Evolutionary conservation across 2,888 invertebrate genomes (phyloP), one percentile per base, ranked within the genome.

Genomic region (Epistrophe eligans): DNA sequence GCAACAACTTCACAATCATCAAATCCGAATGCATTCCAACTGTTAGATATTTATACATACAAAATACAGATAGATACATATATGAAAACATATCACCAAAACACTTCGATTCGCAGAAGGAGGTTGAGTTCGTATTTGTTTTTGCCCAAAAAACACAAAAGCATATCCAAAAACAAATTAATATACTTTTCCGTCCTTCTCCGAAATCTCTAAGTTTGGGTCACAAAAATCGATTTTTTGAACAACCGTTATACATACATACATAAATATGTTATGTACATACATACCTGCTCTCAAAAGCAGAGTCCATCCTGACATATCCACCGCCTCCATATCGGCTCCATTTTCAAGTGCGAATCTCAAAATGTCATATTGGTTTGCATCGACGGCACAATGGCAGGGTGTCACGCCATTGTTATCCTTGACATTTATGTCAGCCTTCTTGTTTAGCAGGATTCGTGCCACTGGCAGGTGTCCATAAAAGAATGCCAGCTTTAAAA

Each of bases 351-450:
- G 89, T 19, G 91, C 92, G 84, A 92, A 93, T 89, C 90, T 91
- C 43, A 93, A 88, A 89, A 92, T 91, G 74, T 92, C 92, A 79
- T 90, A 88, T 88, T 92, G 92, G 90, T 92, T 91, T 80, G 90
- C 91, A 89, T 93, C 92, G 15, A 93, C 90, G 38, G 93, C 92
- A 89, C 91, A 92, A 89, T 93, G 93, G 32, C 91, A 90, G 13
- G 92, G 91, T 48, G 91, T 92, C 92, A 92, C 90, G 35, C 91
- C 91, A 88, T 91, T 91, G 79, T 90, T 90, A 89, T 93, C 93
- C 71, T 55, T 89, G 15, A 91, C 91, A 90, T 91, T 91, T 89
- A 92, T 89, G 79, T 90, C 89, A 7, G 92, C 93, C 87, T 91
- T 92, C 84, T 92, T 92, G 89, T 93, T 92, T 40, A 93, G 83